These are phyloP conservation scores for Gymnobelideus leadbeateri DNA, from an alignment of 2,113 vertebrate species.

Conservation along the genomic window DNA sequence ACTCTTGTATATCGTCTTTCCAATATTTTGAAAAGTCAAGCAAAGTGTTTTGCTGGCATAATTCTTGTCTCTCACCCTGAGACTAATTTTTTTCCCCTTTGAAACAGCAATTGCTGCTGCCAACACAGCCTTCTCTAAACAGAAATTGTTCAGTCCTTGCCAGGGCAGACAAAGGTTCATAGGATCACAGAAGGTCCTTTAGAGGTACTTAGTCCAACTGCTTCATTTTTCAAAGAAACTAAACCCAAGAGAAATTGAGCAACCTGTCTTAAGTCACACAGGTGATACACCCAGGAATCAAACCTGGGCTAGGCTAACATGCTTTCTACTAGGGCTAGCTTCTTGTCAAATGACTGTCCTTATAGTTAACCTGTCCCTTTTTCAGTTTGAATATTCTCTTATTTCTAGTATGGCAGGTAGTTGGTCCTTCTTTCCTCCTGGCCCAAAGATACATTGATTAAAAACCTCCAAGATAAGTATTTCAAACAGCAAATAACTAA, in stretches of 20 bases:
- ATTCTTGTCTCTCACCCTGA: neutral
- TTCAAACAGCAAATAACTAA: neutral
- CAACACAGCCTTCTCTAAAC: neutral
- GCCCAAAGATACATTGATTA: slow-evolving; percentile 10
- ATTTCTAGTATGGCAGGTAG: neutral
- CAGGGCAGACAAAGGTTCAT: neutral
- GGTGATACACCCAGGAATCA: no score
- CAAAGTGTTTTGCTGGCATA: neutral
- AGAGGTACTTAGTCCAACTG: neutral
- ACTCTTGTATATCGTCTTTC: neutral
- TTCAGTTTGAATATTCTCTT: neutral
- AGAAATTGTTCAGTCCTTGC: neutral
- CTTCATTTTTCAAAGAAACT: neutral
- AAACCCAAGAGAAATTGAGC: neutral
- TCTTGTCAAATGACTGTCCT: neutral
- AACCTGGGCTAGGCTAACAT: neutral
- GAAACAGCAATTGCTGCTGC: neutral
- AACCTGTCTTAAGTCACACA: neutral
- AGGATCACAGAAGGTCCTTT: neutral
- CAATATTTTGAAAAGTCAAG: neutral
- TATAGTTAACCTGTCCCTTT: neutral
- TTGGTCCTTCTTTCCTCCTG: neutral
- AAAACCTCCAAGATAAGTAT: neutral
- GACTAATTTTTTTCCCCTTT: neutral
- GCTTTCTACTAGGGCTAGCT: neutral